Percentiles rank a stretch among this genome's conserved stretches.
Conservation (phyloP, 2,113 vertebrate species). For the Chaetodon trifascialis region DNA sequence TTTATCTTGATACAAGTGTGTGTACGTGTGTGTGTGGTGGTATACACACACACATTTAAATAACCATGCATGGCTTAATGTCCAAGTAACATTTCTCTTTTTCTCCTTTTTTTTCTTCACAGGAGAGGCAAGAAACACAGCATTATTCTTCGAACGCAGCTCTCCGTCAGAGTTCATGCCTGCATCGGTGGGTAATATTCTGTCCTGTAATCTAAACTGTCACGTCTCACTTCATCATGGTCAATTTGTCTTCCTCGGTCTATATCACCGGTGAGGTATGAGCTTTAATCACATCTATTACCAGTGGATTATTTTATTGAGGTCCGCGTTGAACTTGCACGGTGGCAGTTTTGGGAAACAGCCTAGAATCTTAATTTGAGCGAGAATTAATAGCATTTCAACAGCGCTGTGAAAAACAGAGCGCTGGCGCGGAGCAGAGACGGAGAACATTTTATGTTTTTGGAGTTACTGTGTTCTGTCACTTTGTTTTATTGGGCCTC, state of each 20-base stretch:
- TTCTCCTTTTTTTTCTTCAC: constrained; percentile 50
- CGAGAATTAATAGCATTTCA: constrained; percentile 54
- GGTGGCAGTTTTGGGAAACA: constrained; percentile 62
- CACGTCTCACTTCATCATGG: constrained; percentile 7
- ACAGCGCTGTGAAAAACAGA: constrained; percentile 23
- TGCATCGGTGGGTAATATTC: constrained; percentile 93
- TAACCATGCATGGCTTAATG: not conserved
- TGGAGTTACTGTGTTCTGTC: constrained; percentile 72
- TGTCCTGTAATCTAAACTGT: constrained; percentile 8
- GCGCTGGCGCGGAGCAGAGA: constrained; percentile 33
- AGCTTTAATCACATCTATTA: constrained; percentile 51
- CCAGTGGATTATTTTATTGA: constrained; percentile 35
- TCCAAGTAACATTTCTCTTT: constrained; percentile 36
- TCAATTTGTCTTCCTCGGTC: constrained; percentile 25
- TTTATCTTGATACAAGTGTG: constrained; percentile 20
- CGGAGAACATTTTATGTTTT: constrained; percentile 58
- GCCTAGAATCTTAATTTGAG: constrained; percentile 56
- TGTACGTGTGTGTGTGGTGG: too few species aligned
- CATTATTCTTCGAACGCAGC: constrained; percentile 94
- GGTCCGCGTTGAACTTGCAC: constrained; percentile 53
- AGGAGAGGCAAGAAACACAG: constrained; percentile 97
- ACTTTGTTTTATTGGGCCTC: constrained; percentile 78
- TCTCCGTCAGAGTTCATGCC: constrained; percentile 96
- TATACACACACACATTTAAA: not conserved
- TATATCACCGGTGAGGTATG: constrained; percentile 33